Conservation (phyloP, 1,140 invertebrate genomes). For the Hypsibius dujardini region DNA sequence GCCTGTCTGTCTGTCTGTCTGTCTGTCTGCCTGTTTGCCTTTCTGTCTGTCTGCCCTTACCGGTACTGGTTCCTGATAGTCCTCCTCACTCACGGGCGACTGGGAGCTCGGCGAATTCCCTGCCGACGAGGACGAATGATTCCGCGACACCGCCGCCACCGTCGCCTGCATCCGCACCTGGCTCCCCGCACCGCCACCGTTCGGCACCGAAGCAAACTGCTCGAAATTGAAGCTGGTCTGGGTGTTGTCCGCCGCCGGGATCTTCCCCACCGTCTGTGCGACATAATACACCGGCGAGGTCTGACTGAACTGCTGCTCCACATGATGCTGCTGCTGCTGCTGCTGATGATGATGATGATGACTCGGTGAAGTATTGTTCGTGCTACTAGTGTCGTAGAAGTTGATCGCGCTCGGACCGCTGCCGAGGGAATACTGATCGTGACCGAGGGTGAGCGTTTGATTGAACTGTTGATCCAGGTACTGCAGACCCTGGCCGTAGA, state of each 20-base stretch:
- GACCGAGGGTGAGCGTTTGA: no score
- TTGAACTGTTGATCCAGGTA: not conserved
- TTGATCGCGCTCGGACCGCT: no score
- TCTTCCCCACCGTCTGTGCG: not conserved
- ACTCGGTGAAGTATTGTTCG: not conserved
- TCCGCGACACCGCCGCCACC: not conserved
- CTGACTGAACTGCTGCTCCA: not conserved
- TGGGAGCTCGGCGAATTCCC: constrained; percentile 13
- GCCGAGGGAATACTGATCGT: no score
- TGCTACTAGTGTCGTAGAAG: not conserved
- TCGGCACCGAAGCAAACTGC: not conserved
- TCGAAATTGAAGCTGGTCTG: constrained; percentile 7
- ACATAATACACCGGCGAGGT: constrained; percentile 5
- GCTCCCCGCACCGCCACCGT: not conserved
- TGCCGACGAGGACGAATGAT: not conserved
- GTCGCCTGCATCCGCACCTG: not conserved
- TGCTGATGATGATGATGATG: not conserved
- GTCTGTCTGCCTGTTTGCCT: no score
- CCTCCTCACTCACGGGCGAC: constrained; percentile 14
- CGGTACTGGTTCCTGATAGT: not conserved
- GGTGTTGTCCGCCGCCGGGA: not conserved
- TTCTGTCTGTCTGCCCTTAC: not conserved
- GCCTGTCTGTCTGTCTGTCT: no score
- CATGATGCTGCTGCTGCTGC: not conserved
- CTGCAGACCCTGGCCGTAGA: not conserved